Evolutionary conservation across 2,888 invertebrate species (phyloP).

Genomic region (Hipparchia semele): DNA sequence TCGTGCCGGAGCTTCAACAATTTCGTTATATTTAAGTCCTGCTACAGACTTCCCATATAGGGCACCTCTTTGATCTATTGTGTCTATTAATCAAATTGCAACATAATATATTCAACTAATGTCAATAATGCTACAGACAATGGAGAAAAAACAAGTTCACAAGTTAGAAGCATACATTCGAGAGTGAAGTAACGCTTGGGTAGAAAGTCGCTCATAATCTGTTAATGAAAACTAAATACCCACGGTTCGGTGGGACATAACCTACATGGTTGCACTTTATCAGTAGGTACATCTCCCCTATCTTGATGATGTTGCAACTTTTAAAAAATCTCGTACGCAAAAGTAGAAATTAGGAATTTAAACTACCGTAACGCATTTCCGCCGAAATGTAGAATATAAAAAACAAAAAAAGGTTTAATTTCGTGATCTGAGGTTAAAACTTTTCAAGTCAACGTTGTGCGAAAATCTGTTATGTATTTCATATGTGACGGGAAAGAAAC

Average conservation of each 20-base stretch:
- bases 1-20: too few species aligned
- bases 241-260: background rate
- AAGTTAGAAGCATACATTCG: background rate
- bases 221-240: slow-evolving; percentile 3
- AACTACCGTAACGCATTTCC: background rate
- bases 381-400: background rate
- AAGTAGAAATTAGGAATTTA: background rate
- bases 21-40: too few species aligned
- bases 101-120: background rate
- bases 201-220: slow-evolving; percentile 7
- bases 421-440: background rate
- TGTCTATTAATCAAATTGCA: background rate
- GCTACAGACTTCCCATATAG: too few species aligned
- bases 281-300: background rate
- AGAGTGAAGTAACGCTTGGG: background rate
- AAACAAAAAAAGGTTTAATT: background rate
- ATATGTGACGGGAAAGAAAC: too few species aligned
- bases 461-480: too few species aligned
- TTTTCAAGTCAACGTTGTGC: too few species aligned
- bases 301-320: background rate
- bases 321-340: background rate
- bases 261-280: slow-evolving; percentile 7
- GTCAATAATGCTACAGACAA: background rate
- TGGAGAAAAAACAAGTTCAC: background rate
- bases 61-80: background rate